phyloP scores from a whole-genome alignment of 2,888 invertebrate genomes.

The Cantharis nigra region DNA sequence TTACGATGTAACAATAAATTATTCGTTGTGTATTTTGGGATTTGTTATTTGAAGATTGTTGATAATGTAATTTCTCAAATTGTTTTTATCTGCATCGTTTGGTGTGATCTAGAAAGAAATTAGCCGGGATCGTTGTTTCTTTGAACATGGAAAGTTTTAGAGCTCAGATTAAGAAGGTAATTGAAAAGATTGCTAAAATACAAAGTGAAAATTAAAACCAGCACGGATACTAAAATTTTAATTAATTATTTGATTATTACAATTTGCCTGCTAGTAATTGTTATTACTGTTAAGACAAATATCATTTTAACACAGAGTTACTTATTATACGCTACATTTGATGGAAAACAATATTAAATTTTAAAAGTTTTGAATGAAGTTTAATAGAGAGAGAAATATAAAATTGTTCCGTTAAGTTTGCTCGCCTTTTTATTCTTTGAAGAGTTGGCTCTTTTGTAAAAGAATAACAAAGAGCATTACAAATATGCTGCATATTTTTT shows the following conservation, averaged over 20 bases:
- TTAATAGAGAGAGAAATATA: slow-evolving; percentile 22
- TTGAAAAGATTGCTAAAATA: slow-evolving; percentile 26
- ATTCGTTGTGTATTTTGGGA: background rate
- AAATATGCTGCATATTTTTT: slow-evolving; percentile 12
- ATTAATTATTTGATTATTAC: slow-evolving; percentile 24
- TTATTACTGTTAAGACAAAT: slow-evolving; percentile 16
- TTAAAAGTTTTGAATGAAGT: slow-evolving; percentile 13
- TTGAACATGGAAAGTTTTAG: slow-evolving; percentile 24
- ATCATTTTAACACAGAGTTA: background rate
- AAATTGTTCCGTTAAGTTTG: slow-evolving; percentile 21
- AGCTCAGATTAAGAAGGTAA: slow-evolving; percentile 30
- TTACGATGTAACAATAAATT: background rate
- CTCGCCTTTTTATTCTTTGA: slow-evolving; percentile 15
- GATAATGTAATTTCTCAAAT: slow-evolving; percentile 31
- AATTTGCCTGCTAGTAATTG: slow-evolving; percentile 22
- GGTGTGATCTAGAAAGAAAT: slow-evolving; percentile 35
- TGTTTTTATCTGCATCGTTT: slow-evolving; percentile 36
- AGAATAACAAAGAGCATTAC: slow-evolving; percentile 16
- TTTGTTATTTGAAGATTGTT: slow-evolving; percentile 22
- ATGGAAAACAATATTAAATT: slow-evolving; percentile 12
- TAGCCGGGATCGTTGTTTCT: slow-evolving; percentile 35
- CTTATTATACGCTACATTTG: slow-evolving; percentile 21
- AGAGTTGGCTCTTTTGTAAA: slow-evolving; percentile 11
- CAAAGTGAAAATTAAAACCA: slow-evolving; percentile 30
- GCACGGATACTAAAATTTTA: slow-evolving; percentile 16